Evolutionary conservation across 2,797 vertebrate species (phyloP), one percentile per base, ranked within the genome.

Genomic region (Sarcophilus harrisii): DNA sequence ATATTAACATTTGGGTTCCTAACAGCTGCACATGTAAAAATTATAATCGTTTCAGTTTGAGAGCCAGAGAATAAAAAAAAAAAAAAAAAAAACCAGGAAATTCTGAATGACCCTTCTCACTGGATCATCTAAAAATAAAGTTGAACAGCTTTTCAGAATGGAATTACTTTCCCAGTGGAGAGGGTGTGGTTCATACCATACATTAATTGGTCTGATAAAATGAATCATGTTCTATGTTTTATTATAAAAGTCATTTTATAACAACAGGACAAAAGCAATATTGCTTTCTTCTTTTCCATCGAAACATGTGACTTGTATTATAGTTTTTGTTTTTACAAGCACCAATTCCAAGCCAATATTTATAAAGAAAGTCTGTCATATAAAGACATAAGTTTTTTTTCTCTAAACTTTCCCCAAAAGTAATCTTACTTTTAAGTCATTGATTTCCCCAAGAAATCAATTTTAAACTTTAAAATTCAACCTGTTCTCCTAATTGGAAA

Each of bases 101-200:
- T 90, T 96, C 93, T 58, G 87, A 96, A 90, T 93, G 97, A 97
- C 95, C 95, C 97, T 92, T 96, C 62, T 89, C 58, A 58, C 97
- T 96, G 94, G 93, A 58, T 92, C 96, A 96, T 96, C 97, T 97
- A 97, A 97, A 98, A 98, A 98, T 98, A 98, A 96, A 96, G 24
- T 90, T 12, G 58, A 94, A n/a, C 92, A 93, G 95, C 90, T 94
- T 95, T 96, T 94, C 90, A 94, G 57, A 94, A 94, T 96, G 29
- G 18, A 96, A 59, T 93, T 94, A 58, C 89, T 96, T 27, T 93
- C 58, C 92, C 91, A 94, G 92, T 94, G 92, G 92, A 96, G 58
- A 93, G 38, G 73, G 90, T 54, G 29, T 93, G 95, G 97, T 95
- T 97, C 94, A 95, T 66, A 95, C 94, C 81, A 94, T 96, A 28